Base-by-base conservation (phyloP, 2,113 vertebrate genomes). In the Toxostoma redivivum region DNA sequence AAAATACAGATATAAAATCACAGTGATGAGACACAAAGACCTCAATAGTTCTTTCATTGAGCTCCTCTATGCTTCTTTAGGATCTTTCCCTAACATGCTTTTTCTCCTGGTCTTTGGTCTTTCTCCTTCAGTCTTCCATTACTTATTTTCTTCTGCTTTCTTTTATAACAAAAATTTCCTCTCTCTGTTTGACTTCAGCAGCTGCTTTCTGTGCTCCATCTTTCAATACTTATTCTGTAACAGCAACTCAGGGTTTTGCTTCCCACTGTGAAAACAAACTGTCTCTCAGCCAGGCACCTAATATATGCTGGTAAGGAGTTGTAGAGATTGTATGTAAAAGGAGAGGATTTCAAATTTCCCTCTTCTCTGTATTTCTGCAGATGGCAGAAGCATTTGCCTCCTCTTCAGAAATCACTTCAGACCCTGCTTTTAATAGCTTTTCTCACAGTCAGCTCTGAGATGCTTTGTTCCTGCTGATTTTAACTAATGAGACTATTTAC, bases 291-390 rank as follows among this genome's bases (percentile, higher is more conserved):
- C 35, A 70, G 44, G 24, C 20, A 82, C 44, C 50, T 67, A 56
- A 86, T 50, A 53, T 35, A 48, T 54, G 21, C 25, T 33, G 15
- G 38, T 47, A 23, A 42, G 33, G 60, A 82, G 25, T 31, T 50
- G 38, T 17, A 60, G 42, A 81, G 28, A 58, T 33, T 47, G 21
- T 37, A 16, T 27, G 21, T 53, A 37, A 67, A 86, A 23, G 48
- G 11, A 88, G 38, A 76, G 22, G 28, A 37, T 80, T 97, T 97
- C 78, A 95, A 95, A 94, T 94, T 93, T 97, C 94, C 95, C 92
- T 94, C 96, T 73, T 80, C 66, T 84, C 60, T 66, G 18, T 66
- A 86, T 86, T 93, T 86, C 65, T 92, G 80, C 85, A 81, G 82
- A 77, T 92, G 92, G 74, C 56, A 74, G 47, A 90, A 33, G 61